Evolutionary conservation across 2,888 invertebrate species (phyloP), one percentile per base, ranked within the genome.

Genomic region (Dasypogon diadema): DNA sequence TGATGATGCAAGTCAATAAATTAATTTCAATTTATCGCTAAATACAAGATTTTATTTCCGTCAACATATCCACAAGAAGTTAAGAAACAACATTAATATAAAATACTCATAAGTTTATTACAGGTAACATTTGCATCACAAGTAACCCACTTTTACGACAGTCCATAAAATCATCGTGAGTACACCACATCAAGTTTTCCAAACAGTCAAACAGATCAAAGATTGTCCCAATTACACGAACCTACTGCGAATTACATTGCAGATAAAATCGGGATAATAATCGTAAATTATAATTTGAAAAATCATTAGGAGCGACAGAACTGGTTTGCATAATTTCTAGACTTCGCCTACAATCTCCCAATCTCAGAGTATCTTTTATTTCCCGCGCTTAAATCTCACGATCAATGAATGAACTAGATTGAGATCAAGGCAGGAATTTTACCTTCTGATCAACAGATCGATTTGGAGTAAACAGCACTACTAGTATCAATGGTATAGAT

Each of bases 341-440:
- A 65, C 22, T 65, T 65, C 65, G 65, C 65, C 65, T 65, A 65
- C 65, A 46, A 65, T 24, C 42, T 16, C 48, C 24, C 6, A 42
- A 65, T 37, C 24, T 65, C 8, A 42, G 10, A 63, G n/a, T 10
- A 63, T 21, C 63, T 65, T 22, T n/a, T n/a, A n/a, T n/a, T n/a
- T 48, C 70, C 16, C 18, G n/a, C 51, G 5, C 54, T 26, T 68
- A 54, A 70, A 68, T 48, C 18, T 70, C 30, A 34, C 14, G 54
- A 70, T 70, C 54, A 54, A 30, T 30, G 30, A 70, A 54, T 51
- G 30, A n/a, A 70, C 37, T 48, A 51, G 70, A 70, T 54, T 54
- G 30, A 70, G 70, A 70, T 70, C 70, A 70, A 70, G 70, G 70
- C 34, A 70, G 30, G 54, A 54, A 70, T 70, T 70, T 51, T 54